A percentile compares a stretch with the other conserved stretches of the same genome.
phyloP scores from a whole-genome alignment of 2,888 invertebrate species.

The Pseudanteris insignis region DNA sequence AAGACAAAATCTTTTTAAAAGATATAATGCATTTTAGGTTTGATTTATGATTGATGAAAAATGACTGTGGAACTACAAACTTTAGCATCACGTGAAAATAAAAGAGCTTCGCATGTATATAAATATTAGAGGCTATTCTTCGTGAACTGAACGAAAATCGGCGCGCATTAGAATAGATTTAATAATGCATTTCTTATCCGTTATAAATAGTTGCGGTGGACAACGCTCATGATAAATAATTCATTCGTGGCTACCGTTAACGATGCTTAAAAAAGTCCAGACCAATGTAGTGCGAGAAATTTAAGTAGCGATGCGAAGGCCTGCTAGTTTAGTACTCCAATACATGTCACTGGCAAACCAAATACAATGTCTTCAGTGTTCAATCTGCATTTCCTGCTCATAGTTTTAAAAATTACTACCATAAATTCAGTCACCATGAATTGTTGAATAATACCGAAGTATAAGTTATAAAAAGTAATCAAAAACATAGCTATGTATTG shows the following conservation, averaged over 20 bases:
- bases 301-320: slow-evolving; percentile 46
- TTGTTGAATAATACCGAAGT: not conserved
- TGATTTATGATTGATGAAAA: too few relatives aligned
- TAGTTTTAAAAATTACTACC: slow-evolving; percentile 45
- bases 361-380: slow-evolving; percentile 44
- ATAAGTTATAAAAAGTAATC: too few relatives aligned
- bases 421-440: too few relatives aligned
- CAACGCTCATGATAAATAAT: slow-evolving; percentile 43
- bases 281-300: slow-evolving; percentile 45
- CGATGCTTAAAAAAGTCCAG: slow-evolving; percentile 29
- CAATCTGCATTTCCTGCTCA: slow-evolving; percentile 45
- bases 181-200: slow-evolving; percentile 42
- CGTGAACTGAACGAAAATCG: slow-evolving; percentile 25
- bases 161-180: slow-evolving; percentile 25
- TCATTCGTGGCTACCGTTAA: slow-evolving; percentile 37
- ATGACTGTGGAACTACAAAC: too few relatives aligned
- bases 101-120: slow-evolving; percentile 1
- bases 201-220: slow-evolving; percentile 43
- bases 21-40: too few relatives aligned
- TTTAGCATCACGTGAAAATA: not conserved
- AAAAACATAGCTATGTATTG: too few relatives aligned
- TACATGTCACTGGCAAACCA: slow-evolving; percentile 45
- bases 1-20: too few relatives aligned
- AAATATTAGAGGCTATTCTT: slow-evolving; percentile 21
- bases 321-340: slow-evolving; percentile 42